Conservation (phyloP, 2,113 vertebrate genomes). For the Eptesicus fuscus region DNA sequence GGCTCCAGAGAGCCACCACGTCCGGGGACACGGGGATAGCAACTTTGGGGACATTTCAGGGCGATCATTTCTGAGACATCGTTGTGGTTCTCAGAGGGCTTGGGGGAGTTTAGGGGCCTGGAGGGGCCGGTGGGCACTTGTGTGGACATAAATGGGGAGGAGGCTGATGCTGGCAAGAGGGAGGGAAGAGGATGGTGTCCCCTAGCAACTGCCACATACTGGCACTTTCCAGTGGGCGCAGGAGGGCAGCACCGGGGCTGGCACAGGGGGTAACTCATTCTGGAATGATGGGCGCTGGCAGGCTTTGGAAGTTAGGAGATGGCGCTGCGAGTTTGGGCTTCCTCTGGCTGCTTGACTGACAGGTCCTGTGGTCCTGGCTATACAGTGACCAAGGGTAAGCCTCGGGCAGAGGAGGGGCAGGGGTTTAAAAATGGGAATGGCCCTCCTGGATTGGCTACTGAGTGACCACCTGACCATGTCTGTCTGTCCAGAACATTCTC, state of each 20-base stretch:
- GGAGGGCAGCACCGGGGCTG: background rate
- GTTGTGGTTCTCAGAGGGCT: background rate
- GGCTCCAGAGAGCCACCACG: too few species aligned
- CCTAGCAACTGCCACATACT: too few species aligned
- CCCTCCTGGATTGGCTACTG: fast-evolving
- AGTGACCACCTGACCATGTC: fast-evolving
- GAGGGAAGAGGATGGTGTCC: background rate
- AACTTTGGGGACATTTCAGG: background rate
- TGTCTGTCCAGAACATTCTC: background rate
- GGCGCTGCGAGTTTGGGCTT: background rate
- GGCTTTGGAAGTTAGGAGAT: background rate
- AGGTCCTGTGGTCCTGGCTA: background rate
- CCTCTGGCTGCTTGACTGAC: background rate
- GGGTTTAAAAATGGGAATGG: background rate
- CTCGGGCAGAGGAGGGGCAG: too few species aligned
- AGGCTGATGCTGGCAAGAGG: background rate
- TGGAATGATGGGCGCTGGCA: background rate
- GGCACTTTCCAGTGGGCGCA: background rate
- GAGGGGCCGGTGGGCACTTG: too few species aligned
- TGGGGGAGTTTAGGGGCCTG: background rate
- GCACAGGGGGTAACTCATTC: background rate
- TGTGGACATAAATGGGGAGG: background rate
- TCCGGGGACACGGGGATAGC: too few species aligned
- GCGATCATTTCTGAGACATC: fast-evolving
- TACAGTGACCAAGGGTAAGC: too few species aligned